Percentiles rank a stretch among this genome's conserved stretches.
phyloP scores from a whole-genome alignment of 2,888 invertebrate genomes.

The Heliconius aoede region DNA sequence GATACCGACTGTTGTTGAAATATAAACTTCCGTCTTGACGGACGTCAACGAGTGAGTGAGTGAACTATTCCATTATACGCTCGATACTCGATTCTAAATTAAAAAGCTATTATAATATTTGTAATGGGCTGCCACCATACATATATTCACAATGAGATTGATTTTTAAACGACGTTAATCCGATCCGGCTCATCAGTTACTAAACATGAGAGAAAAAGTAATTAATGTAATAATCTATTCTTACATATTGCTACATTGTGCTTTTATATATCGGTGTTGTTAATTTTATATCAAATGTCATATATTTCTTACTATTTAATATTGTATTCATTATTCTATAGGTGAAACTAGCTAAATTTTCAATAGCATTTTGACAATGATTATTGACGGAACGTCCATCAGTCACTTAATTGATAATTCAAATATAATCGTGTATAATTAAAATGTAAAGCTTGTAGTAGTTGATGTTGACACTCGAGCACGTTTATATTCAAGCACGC shows the following conservation, averaged over 20 bases:
- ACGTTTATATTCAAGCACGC: slow-evolving; percentile 40
- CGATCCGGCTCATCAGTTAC: slow-evolving; percentile 14
- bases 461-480: slow-evolving; percentile 29
- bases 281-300: slow-evolving; percentile 12
- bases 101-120: not conserved
- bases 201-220: slow-evolving; percentile 12
- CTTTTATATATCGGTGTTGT: slow-evolving; percentile 26
- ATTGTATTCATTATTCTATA: slow-evolving; percentile 1
- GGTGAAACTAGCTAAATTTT: slow-evolving; percentile 22
- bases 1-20: not conserved
- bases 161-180: slow-evolving; percentile 20
- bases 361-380: slow-evolving; percentile 12
- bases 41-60: no score
- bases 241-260: slow-evolving; percentile 13
- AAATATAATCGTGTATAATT: slow-evolving; percentile 19
- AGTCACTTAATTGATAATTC: slow-evolving; percentile 16
- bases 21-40: not conserved
- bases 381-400: slow-evolving; percentile 19
- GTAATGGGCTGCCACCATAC: slow-evolving; percentile 1
- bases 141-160: not conserved
- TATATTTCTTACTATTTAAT: slow-evolving; percentile 21
- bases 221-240: not conserved
- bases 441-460: slow-evolving; percentile 30
- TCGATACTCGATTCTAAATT: not conserved
- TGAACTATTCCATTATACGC: not conserved